phyloP scores from a whole-genome alignment of 1,140 invertebrate species.

The Dendrolimus punctatus region DNA sequence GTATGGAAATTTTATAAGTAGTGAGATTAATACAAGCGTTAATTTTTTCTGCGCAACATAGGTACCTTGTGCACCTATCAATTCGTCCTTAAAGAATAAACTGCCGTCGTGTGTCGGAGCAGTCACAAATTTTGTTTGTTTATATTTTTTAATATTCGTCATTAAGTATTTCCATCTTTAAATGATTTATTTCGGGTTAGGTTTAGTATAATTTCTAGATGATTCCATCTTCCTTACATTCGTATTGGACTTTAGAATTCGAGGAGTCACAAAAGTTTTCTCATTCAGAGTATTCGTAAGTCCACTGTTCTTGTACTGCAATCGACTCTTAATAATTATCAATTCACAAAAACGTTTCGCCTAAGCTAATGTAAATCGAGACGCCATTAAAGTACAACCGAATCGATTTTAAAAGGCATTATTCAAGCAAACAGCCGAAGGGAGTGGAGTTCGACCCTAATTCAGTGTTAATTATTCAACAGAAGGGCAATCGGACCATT shows the following conservation, averaged over 20 bases:
- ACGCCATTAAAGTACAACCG: slow-evolving; percentile 18
- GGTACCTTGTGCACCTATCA: too few species aligned
- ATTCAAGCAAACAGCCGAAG: slow-evolving; percentile 32
- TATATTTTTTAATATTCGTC: not conserved
- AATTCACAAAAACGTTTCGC: slow-evolving; percentile 10
- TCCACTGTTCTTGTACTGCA: too few species aligned
- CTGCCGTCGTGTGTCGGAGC: not conserved
- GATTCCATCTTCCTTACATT: too few species aligned
- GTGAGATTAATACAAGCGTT: too few species aligned
- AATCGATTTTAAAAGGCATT: slow-evolving; percentile 37
- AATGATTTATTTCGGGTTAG: slow-evolving; percentile 5
- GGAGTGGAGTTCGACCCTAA: slow-evolving; percentile 22
- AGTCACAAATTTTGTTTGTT: not conserved
- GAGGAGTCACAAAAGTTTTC: too few species aligned
- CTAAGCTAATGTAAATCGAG: slow-evolving; percentile 17
- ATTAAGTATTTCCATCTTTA: slow-evolving; percentile 1
- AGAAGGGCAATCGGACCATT: slow-evolving; percentile 26
- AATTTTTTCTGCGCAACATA: too few species aligned
- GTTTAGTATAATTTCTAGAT: too few species aligned
- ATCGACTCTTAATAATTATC: not conserved
- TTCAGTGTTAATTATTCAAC: slow-evolving; percentile 50
- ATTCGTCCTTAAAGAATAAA: too few species aligned
- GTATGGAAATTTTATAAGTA: too few species aligned
- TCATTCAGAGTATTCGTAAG: too few species aligned
- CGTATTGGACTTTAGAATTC: too few species aligned